Conservation (phyloP, 1,140 invertebrate species). For the Drosophila oshimai region DNA sequence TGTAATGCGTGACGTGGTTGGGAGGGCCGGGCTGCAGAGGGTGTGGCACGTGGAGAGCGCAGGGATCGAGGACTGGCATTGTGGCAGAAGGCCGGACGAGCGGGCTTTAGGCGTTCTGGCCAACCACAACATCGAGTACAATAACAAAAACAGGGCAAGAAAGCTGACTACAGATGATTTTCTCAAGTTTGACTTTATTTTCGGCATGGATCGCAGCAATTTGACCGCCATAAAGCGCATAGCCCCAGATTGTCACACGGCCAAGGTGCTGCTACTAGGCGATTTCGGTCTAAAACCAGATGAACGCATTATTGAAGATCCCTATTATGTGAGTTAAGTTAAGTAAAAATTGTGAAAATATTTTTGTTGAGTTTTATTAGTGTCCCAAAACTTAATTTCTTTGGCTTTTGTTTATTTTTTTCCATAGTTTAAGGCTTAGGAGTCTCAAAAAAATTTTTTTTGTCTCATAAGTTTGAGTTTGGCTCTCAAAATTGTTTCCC, state of each 20-base stretch:
- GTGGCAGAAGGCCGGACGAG: slow-evolving; percentile 89
- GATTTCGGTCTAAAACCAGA: slow-evolving; percentile 88
- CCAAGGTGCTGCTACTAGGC: slow-evolving; percentile 90
- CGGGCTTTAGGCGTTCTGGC: slow-evolving; percentile 88
- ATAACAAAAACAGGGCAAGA: slow-evolving; percentile 88
- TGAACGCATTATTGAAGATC: slow-evolving; percentile 91
- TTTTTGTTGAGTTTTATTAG: too few relatives aligned
- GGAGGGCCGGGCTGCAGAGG: slow-evolving; percentile 84
- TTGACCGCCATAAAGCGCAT: slow-evolving; percentile 86
- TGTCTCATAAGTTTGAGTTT: too few relatives aligned
- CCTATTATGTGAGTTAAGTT: slow-evolving; percentile 89
- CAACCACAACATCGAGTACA: slow-evolving; percentile 88
- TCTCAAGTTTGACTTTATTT: slow-evolving; percentile 90
- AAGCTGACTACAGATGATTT: slow-evolving; percentile 89
- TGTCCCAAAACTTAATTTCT: too few relatives aligned
- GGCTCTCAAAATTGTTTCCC: too few relatives aligned
- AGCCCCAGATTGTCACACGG: slow-evolving; percentile 86
- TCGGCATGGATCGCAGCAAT: slow-evolving; percentile 95
- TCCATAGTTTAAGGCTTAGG: too few relatives aligned
- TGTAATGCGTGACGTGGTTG: slow-evolving; percentile 91
- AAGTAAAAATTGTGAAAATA: background rate
- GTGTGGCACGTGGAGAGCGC: slow-evolving; percentile 94
- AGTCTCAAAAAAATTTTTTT: too few relatives aligned
- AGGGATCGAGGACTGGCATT: slow-evolving; percentile 91
- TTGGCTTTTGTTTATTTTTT: too few relatives aligned